Evolutionary conservation across 2,113 vertebrate species (phyloP).

Genomic region (Emydocephalus ijimae): DNA sequence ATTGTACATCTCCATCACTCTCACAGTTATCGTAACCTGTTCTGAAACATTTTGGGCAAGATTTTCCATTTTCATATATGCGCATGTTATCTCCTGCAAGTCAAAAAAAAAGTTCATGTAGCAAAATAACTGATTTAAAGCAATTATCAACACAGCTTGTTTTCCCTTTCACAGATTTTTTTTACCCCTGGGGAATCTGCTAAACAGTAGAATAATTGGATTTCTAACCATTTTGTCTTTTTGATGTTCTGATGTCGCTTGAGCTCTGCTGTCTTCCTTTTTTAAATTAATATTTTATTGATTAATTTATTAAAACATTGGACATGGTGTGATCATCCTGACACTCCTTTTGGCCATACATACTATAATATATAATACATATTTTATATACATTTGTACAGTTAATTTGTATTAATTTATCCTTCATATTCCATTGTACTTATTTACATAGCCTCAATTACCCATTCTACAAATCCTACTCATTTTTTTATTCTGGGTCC

Average conservation of each 20-base stretch:
- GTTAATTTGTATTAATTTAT: too few species aligned
- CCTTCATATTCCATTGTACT: too few species aligned
- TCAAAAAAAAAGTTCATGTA: not conserved
- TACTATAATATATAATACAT: too few species aligned
- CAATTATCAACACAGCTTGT: not conserved
- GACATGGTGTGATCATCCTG: too few species aligned
- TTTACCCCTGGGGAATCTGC: not conserved
- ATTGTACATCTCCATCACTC: not conserved
- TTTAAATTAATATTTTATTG: too few species aligned
- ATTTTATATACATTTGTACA: too few species aligned
- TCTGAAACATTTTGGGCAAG: not conserved
- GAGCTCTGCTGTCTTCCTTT: not conserved
- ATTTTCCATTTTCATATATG: not conserved
- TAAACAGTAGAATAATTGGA: not conserved
- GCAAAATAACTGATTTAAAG: not conserved
- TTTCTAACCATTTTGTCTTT: not conserved
- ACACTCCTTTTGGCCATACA: too few species aligned
- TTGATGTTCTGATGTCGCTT: not conserved
- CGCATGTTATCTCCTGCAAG: fast-evolving
- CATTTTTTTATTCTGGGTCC: too few species aligned
- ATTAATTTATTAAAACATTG: too few species aligned
- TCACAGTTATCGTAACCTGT: not conserved
- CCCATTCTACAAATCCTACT: too few species aligned
- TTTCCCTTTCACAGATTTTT: not conserved
- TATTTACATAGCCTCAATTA: too few species aligned